Percentiles rank a stretch among this genome's conserved stretches.
These are phyloP conservation scores for Diarsia brunnea DNA, from an alignment of 2,888 invertebrate genomes.

Conservation along the genomic window DNA sequence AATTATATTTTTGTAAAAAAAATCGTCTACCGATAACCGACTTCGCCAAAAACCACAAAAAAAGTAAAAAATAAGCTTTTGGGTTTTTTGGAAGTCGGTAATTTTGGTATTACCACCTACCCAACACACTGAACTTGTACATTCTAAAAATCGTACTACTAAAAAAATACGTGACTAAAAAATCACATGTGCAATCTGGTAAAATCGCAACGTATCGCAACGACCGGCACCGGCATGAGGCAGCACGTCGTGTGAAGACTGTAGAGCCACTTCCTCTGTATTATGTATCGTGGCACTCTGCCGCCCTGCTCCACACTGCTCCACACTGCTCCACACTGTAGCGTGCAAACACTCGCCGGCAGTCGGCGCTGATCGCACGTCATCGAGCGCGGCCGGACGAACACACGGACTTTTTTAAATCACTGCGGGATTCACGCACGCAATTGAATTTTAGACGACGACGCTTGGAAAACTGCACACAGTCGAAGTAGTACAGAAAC, in stretches of 20 bases:
- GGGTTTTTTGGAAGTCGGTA: not conserved
- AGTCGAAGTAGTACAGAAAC: not conserved
- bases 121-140: not conserved
- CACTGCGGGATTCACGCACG: not conserved
- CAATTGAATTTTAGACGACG: slow-evolving; percentile 5
- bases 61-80: not conserved
- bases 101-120: not conserved
- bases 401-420: slow-evolving; percentile 20
- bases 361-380: slow-evolving; percentile 10
- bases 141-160: not conserved
- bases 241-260: slow-evolving; percentile 14
- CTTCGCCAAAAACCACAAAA: not conserved
- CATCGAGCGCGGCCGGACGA: slow-evolving; percentile 1
- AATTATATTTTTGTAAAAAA: no score
- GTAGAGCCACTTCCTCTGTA: slow-evolving; percentile 26
- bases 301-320: slow-evolving; percentile 16
- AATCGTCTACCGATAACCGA: no score
- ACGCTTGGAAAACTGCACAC: slow-evolving; percentile 10
- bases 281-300: slow-evolving; percentile 42
- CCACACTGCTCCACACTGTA: slow-evolving; percentile 21
- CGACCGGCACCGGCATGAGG: not conserved
- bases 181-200: not conserved
- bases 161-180: not conserved
- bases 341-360: slow-evolving; percentile 38
- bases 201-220: not conserved